Evolutionary conservation across 2,113 vertebrate genomes (phyloP), one percentile per base, ranked within the genome.

Genomic region (Phylloscopus whistleri): DNA sequence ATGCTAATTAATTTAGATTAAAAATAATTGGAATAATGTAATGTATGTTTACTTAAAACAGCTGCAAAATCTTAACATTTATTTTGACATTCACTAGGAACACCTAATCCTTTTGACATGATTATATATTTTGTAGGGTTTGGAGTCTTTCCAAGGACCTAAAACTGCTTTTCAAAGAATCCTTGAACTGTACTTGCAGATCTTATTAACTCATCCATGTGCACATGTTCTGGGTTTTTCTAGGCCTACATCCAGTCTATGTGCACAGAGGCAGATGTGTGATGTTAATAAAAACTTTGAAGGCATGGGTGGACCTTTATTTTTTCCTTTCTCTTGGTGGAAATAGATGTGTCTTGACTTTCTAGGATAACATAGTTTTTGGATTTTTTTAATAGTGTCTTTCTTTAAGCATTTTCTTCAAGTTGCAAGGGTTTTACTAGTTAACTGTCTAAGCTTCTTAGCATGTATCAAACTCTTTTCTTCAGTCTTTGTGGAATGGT

Each of bases 291-390:
- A 52, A 60, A 73, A 83, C 72, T 82, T 83, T 16, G n/a, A 63
- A 90, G 33, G 35, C 37, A 28, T 48, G 74, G 83, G 55, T 63
- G 81, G 67, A 79, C 10, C 49, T 46, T 63, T 26, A 70, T 24
- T 27, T 70, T 69, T 69, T 43, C 30, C 14, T 37, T 69, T 73
- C 67, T 60, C 55, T 94, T 89, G 39, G 69, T 87, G 78, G 52
- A 84, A 89, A 43, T 77, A 80, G 60, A 56, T 49, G 22, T 33
- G 22, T 78, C 93, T 93, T 58, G 20, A 67, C 83, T 87, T 77
- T 70, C 24, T 75, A 90, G 79, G 79, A 81, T 94, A 96, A 94
- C 85, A 83, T 76, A 84, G 51, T 67, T 66, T 72, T 48, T 53
- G 28, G 11, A 21, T 13, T 21, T 21, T 13, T 11, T 53, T 37